phyloP scores from a whole-genome alignment of 53 echinoderm and acorn worm species.

The Holothuria leucospilota region DNA sequence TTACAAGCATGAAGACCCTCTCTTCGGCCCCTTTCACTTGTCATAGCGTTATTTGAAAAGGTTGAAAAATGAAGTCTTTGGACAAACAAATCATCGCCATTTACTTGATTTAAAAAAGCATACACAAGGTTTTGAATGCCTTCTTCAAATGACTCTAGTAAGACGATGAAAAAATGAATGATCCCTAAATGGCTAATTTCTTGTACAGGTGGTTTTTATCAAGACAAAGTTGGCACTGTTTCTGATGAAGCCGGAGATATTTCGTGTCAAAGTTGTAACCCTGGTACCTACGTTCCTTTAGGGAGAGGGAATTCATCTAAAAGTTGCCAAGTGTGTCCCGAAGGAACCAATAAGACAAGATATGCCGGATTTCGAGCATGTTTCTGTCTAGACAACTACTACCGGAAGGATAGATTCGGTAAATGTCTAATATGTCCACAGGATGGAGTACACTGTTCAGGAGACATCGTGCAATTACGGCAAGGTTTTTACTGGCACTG shows the following conservation, averaged over 20 bases:
- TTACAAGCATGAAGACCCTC: too few species aligned
- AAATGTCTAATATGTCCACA: not conserved
- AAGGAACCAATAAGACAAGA: not conserved
- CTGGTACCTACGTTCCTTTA: conserved; percentile 7
- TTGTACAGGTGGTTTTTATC: too few species aligned
- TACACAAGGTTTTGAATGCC: too few species aligned
- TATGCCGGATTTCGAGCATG: conserved; percentile 25
- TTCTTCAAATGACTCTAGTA: too few species aligned
- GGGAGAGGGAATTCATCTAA: not conserved
- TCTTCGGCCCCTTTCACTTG: too few species aligned
- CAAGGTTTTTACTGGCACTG: conserved; percentile 26
- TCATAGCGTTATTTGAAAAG: too few species aligned
- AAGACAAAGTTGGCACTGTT: too few species aligned
- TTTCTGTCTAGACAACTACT: conserved; percentile 19
- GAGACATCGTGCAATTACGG: not conserved
- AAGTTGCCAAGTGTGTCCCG: conserved; percentile 19
- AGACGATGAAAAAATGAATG: too few species aligned
- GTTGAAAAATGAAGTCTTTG: too few species aligned
- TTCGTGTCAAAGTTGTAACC: not conserved
- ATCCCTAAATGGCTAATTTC: not conserved
- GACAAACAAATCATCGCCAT: too few species aligned
- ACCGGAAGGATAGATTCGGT: conserved; percentile 10
- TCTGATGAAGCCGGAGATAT: too few species aligned
- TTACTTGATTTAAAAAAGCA: too few species aligned
- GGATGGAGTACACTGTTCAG: not conserved